Percentiles rank a stretch among this genome's conserved stretches.
These are phyloP conservation scores for Zosterops lateralis DNA, from an alignment of 2,113 vertebrate species.

Conservation along the genomic window DNA sequence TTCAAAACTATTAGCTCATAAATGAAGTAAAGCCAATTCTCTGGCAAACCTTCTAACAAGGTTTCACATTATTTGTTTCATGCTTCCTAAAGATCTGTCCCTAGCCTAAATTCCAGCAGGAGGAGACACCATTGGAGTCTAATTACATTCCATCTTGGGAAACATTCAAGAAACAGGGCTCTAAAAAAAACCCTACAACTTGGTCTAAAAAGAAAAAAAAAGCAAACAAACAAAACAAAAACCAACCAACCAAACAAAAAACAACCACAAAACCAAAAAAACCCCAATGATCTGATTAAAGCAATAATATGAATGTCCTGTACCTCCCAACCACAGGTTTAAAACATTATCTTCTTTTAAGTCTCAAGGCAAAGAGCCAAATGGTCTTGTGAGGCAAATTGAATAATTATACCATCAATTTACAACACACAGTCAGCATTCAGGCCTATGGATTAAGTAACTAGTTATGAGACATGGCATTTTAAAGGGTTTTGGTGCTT, in stretches of 20 bases:
- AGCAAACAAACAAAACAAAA: no score
- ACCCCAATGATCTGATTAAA: constrained; percentile 43
- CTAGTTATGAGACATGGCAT: constrained; percentile 38
- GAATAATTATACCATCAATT: background rate
- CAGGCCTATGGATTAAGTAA: constrained; percentile 38
- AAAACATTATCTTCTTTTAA: constrained; percentile 7
- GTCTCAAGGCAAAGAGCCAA: constrained; percentile 14
- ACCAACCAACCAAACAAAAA: no score
- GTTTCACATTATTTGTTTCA: constrained; percentile 43
- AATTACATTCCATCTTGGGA: constrained; percentile 70
- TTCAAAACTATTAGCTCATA: constrained; percentile 32
- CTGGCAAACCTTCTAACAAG: constrained; percentile 52
- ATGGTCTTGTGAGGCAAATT: background rate
- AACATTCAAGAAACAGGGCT: constrained; percentile 49
- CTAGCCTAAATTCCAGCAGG: constrained; percentile 61
- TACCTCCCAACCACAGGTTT: background rate
- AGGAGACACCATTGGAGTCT: constrained; percentile 57
- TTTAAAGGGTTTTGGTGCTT: constrained; percentile 6
- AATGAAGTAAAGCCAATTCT: constrained; percentile 20
- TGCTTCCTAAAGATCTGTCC: constrained; percentile 54
- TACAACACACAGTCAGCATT: background rate
- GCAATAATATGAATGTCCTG: background rate
- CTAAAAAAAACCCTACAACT: constrained; percentile 31
- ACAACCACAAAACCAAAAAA: background rate
- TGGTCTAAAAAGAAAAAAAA: background rate